These are phyloP conservation scores for Pheucticus melanocephalus DNA, from an alignment of 2,113 vertebrate species.

Conservation along the genomic window DNA sequence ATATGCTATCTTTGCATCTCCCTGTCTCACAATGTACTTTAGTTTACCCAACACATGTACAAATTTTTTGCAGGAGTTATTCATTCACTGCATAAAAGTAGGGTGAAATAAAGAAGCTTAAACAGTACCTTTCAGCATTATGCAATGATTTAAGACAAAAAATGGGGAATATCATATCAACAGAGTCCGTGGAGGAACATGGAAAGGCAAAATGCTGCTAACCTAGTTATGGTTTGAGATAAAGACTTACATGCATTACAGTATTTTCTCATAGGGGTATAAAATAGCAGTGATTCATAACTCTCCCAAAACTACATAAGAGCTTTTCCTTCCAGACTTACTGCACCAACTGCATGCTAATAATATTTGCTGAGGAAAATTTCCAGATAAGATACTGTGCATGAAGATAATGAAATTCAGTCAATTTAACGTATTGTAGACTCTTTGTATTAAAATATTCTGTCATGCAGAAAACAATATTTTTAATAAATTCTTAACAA, in stretches of 20 bases:
- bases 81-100: neutral
- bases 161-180: neutral
- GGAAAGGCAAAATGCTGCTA: conserved; percentile 3
- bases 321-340: neutral
- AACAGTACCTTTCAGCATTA: neutral
- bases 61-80: neutral
- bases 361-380: neutral
- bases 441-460: neutral
- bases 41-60: neutral
- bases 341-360: neutral
- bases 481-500: neutral
- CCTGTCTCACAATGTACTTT: neutral
- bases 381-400: neutral
- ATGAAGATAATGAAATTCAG: neutral
- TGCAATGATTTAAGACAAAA: neutral
- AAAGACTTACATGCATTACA: neutral
- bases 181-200: neutral
- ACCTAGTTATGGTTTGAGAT: neutral
- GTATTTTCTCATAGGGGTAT: neutral
- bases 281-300: neutral
- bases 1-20: neutral
- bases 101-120: neutral
- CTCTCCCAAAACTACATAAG: neutral
- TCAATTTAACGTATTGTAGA: neutral
- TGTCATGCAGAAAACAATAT: neutral